Evolutionary conservation across 1,140 invertebrate genomes (phyloP).

Genomic region (Globodera ellingtonae): DNA sequence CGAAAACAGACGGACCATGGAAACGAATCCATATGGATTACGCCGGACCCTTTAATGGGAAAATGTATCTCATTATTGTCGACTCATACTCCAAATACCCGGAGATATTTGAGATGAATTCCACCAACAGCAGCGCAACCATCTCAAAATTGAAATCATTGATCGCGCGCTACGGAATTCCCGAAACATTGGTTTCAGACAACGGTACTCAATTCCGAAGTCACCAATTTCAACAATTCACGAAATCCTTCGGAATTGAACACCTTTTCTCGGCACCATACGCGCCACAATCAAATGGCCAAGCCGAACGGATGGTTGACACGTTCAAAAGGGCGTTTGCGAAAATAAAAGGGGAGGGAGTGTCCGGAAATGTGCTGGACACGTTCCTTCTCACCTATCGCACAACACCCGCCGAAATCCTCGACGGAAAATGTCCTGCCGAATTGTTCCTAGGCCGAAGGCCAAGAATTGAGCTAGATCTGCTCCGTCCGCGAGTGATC

Average conservation of each 20-base stretch:
- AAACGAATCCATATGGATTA: no score
- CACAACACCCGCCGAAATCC: not conserved
- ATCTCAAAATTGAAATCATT: conserved; percentile 39
- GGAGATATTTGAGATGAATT: not conserved
- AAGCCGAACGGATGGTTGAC: conserved; percentile 62
- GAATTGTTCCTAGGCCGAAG: conserved; percentile 15
- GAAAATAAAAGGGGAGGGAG: conserved; percentile 15
- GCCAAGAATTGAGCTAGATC: not conserved
- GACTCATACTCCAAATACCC: no score
- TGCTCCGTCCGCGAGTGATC: not conserved
- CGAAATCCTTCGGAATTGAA: conserved; percentile 1
- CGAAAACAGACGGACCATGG: no score
- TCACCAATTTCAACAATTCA: not conserved
- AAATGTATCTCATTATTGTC: no score
- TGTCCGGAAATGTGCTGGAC: not conserved
- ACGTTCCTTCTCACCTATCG: conserved; percentile 18
- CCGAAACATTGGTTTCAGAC: not conserved
- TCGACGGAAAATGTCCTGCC: conserved; percentile 10
- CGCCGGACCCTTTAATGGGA: no score
- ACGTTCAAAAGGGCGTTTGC: conserved; percentile 45
- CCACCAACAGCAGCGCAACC: not conserved
- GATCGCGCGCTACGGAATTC: not conserved
- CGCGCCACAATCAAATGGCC: conserved; percentile 16
- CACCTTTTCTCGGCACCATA: conserved; percentile 1
- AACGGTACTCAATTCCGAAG: conserved; percentile 11